Conservation (phyloP, 2,888 invertebrate genomes). For the Margaritifera margaritifera region DNA sequence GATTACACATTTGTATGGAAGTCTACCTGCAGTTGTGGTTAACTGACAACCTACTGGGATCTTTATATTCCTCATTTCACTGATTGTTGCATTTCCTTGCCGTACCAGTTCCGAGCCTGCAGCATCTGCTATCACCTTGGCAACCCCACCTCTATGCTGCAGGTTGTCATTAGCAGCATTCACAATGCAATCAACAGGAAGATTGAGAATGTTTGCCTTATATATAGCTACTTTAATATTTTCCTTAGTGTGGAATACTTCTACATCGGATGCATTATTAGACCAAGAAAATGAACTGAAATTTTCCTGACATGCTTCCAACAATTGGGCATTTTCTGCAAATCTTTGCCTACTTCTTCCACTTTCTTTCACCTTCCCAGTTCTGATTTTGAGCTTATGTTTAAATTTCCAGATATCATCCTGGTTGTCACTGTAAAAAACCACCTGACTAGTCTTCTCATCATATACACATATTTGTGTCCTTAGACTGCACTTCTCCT, state of each 20-base stretch:
- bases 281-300: too few species aligned
- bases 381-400: too few species aligned
- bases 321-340: too few species aligned
- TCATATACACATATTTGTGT: too few species aligned
- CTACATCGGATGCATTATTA: too few species aligned
- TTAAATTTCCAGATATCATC: too few species aligned
- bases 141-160: constrained; percentile 9
- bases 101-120: not conserved
- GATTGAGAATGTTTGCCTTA: constrained; percentile 7
- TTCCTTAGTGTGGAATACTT: not conserved
- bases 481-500: too few species aligned
- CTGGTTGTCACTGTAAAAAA: too few species aligned
- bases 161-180: constrained; percentile 15
- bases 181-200: constrained; percentile 12
- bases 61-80: not conserved
- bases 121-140: constrained; percentile 7
- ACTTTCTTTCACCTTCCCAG: too few species aligned
- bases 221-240: constrained; percentile 10
- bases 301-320: too few species aligned
- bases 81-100: constrained; percentile 1
- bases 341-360: too few species aligned
- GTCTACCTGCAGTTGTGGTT: constrained; percentile 5
- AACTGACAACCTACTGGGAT: constrained; percentile 1
- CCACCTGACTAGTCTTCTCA: too few species aligned
- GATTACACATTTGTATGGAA: constrained; percentile 6